These are phyloP conservation scores for Scaptodrosophila lebanonensis DNA, from an alignment of 1,140 invertebrate genomes.

Conservation along the genomic window DNA sequence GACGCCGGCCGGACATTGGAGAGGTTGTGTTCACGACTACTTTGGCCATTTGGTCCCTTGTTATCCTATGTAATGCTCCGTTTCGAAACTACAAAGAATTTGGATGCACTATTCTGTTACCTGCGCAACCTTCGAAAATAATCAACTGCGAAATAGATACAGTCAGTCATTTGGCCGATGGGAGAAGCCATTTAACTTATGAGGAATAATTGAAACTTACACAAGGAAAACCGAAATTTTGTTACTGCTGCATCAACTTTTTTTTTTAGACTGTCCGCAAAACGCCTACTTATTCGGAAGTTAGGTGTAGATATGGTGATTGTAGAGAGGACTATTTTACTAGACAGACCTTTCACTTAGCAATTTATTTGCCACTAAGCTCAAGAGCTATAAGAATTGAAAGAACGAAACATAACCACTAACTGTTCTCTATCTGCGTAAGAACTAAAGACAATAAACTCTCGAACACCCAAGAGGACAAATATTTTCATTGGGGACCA, in stretches of 20 bases:
- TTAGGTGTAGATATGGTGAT: too few relatives aligned
- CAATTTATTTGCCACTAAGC: too few relatives aligned
- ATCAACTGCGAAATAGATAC: constrained; percentile 15
- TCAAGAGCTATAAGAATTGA: too few relatives aligned
- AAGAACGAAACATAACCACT: too few relatives aligned
- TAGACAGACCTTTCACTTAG: too few relatives aligned
- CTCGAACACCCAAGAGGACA: too few relatives aligned
- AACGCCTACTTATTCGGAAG: constrained; percentile 29
- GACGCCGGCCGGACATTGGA: constrained; percentile 98
- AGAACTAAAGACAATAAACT: too few relatives aligned
- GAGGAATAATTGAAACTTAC: constrained; percentile 29
- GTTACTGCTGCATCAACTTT: constrained; percentile 45
- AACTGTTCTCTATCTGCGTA: too few relatives aligned
- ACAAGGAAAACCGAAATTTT: constrained; percentile 63
- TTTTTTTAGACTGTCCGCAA: constrained; percentile 16
- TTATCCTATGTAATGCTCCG: constrained; percentile 40
- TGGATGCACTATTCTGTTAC: constrained; percentile 60
- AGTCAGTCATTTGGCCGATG: too few relatives aligned
- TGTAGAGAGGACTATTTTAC: too few relatives aligned
- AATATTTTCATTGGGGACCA: too few relatives aligned
- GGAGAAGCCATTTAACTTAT: neutral
- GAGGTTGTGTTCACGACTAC: constrained; percentile 91
- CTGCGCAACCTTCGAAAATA: constrained; percentile 64
- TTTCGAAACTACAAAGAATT: constrained; percentile 54
- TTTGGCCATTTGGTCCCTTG: constrained; percentile 50